Base-by-base conservation (phyloP, 2,113 vertebrate species). In the Bolborhynchus lineola region DNA sequence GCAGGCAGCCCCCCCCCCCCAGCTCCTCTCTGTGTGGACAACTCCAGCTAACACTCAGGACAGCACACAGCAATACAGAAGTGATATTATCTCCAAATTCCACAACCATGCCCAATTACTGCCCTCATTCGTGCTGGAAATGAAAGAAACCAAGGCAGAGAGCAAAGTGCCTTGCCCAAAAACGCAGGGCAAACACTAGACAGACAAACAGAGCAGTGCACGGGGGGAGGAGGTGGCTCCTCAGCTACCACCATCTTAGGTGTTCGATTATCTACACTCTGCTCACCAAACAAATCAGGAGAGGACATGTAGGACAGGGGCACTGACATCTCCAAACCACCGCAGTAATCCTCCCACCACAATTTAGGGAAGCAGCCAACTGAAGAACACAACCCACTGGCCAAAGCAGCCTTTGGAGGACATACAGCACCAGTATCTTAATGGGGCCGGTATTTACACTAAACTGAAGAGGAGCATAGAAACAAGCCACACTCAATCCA, bases 181-280 rank as follows among this genome's bases (percentile, higher is more conserved):
- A 69, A 5, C 0, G 0, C 55, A 28, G 18, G 28, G 25, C n/a
- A 52, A 67, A 67, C 11, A 8, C 33, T 8, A 35, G 42, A 13
- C 26, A 44, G 24, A 7, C 72, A 72, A 33, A 26, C 1, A 2
- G 35, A 77, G 18, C 9, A 1, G 24, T 19, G 33, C 19, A 39
- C 4, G 6, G 20, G 20, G 33, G 39, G 24, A 2, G 6, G 6
- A 19, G 4, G 16, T 5, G 23, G 24, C 26, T 44, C 13, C 46
- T 15, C 26, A 42, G 47, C 63, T 53, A 13, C n/a, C 25, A 6
- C 15, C 12, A 29, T 24, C 82, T 63, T 20, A 5, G 63, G 49
- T 6, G 6, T 4, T 35, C 1, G 0, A 41, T 63, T 49, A 79
- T n/a, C 28, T 8, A 16, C 24, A 44, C 29, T 79, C n/a, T 1